These are phyloP conservation scores for Labeo catla DNA, from an alignment of 2,113 vertebrate genomes.

Conservation along the genomic window DNA sequence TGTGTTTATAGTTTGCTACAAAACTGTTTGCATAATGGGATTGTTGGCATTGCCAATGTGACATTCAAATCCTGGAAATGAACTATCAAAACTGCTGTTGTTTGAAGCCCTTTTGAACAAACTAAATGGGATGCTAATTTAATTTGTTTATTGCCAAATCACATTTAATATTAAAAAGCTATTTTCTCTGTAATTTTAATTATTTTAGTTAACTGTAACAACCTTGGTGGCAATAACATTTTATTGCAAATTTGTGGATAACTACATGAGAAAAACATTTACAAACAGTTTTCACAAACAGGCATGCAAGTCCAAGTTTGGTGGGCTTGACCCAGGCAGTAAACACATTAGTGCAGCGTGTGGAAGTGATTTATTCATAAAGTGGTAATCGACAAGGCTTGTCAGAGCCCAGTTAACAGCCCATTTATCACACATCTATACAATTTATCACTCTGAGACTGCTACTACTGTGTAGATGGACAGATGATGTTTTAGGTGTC, in stretches of 20 bases:
- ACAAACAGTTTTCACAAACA: conserved; percentile 2
- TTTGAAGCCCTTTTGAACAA: not conserved
- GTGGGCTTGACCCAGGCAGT: conserved; percentile 59
- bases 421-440: conserved; percentile 71
- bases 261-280: not conserved
- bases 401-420: conserved; percentile 65
- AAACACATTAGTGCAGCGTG: conserved; percentile 60
- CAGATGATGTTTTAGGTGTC: conserved; percentile 61
- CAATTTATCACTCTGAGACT: conserved; percentile 68
- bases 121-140: not conserved
- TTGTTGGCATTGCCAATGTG: not conserved
- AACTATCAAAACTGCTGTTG: not conserved
- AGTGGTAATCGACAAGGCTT: conserved; percentile 70
- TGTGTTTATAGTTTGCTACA: not conserved
- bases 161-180: not conserved
- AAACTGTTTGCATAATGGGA: not conserved
- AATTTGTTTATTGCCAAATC: not conserved
- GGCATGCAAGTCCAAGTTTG: not conserved
- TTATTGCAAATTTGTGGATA: not conserved
- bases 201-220: not conserved
- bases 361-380: conserved; percentile 73
- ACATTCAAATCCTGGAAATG: not conserved
- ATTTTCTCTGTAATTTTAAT: not conserved
- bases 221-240: not conserved
- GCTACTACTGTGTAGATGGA: conserved; percentile 49